These are phyloP conservation scores for Characodon lateralis DNA, from an alignment of 2,797 vertebrate species.

Conservation along the genomic window DNA sequence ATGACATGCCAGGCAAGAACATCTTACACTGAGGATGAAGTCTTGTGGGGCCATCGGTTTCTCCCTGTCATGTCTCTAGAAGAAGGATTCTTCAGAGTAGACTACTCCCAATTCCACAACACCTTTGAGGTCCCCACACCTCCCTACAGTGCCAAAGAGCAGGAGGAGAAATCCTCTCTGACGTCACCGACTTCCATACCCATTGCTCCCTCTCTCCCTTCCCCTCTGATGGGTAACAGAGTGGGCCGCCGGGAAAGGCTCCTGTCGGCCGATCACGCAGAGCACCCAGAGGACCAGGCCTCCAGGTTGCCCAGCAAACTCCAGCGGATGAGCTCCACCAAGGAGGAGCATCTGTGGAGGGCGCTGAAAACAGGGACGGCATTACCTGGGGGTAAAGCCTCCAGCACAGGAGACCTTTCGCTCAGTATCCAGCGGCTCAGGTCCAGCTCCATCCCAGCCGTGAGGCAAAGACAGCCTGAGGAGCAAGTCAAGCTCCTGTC, in stretches of 20 bases:
- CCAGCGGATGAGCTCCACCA: slow-evolving; percentile 83
- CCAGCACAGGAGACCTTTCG: slow-evolving; percentile 83
- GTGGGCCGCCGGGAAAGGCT: slow-evolving; percentile 77
- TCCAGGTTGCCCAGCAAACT: slow-evolving; percentile 83
- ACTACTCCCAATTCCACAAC: slow-evolving; percentile 92
- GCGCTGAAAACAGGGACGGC: slow-evolving; percentile 66
- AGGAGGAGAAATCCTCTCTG: slow-evolving; percentile 84
- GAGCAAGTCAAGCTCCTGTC: slow-evolving; percentile 79
- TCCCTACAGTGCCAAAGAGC: slow-evolving; percentile 87
- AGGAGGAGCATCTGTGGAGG: slow-evolving; percentile 75
- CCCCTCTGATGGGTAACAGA: slow-evolving; percentile 61
- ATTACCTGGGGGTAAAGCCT: slow-evolving; percentile 78
- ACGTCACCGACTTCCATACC: slow-evolving; percentile 73
- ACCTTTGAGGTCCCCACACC: slow-evolving; percentile 89
- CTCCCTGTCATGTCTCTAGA: slow-evolving; percentile 91
- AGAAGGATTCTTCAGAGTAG: slow-evolving; percentile 90
- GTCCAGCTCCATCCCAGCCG: slow-evolving; percentile 76
- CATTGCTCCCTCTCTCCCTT: slow-evolving; percentile 60
- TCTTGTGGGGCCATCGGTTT: slow-evolving; percentile 90
- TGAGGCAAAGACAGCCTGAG: slow-evolving; percentile 69
- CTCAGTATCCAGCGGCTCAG: slow-evolving; percentile 80
- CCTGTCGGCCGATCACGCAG: slow-evolving; percentile 79
- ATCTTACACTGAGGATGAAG: slow-evolving; percentile 91
- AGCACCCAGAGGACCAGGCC: slow-evolving; percentile 73
- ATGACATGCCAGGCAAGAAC: slow-evolving; percentile 92